These are phyloP conservation scores for Eugnorisma glareosa DNA, from an alignment of 2,888 invertebrate species.

Conservation along the genomic window DNA sequence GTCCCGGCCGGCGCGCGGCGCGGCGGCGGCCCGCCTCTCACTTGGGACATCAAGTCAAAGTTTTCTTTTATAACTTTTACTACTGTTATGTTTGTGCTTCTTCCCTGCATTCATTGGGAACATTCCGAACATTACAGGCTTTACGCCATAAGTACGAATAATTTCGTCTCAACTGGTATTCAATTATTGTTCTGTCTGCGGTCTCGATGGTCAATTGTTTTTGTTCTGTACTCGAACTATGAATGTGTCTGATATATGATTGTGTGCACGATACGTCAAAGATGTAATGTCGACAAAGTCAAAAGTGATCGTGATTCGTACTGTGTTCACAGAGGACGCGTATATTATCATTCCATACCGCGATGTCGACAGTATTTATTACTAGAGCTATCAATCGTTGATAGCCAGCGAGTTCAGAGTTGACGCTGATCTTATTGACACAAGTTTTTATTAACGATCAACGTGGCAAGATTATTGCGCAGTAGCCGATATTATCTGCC, in stretches of 20 bases:
- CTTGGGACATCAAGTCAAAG: background rate
- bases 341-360: conserved; percentile 1
- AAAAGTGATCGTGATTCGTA: background rate
- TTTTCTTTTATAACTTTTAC: too few species aligned
- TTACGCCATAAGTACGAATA: background rate
- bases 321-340: background rate
- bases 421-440: conserved; percentile 19
- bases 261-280: background rate
- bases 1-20: too few species aligned
- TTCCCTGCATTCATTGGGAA: background rate
- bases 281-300: background rate
- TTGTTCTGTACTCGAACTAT: background rate
- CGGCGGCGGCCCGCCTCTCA: too few species aligned
- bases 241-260: background rate
- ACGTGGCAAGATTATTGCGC: conserved; percentile 36
- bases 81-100: background rate
- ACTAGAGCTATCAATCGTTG: background rate
- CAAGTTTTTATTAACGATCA: conserved; percentile 5
- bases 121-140: background rate
- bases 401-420: conserved; percentile 41
- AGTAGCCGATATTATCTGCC: conserved; percentile 3
- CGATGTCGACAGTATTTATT: conserved; percentile 17
- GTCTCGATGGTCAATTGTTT: background rate
- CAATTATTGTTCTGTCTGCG: background rate
- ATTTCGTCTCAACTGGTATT: background rate